Conservation (phyloP, 2,797 vertebrate genomes). For the Mus caroli region DNA sequence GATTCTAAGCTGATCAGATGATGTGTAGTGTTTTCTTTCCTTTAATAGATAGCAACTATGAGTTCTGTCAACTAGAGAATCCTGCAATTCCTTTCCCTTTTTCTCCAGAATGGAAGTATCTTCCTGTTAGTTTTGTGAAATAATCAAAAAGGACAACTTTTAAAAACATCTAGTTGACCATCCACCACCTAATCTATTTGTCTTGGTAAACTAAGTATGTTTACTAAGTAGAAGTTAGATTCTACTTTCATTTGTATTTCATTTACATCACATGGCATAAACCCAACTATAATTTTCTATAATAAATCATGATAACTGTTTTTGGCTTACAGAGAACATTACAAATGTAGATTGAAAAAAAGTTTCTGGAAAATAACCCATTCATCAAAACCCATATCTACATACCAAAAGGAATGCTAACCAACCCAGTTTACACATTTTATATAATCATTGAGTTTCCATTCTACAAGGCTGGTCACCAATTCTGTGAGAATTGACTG, state of each 20-base stretch:
- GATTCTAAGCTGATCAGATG: background rate
- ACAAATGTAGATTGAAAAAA: slow-evolving; percentile 50
- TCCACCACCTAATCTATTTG: background rate
- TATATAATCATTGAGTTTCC: background rate
- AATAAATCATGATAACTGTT: slow-evolving; percentile 14
- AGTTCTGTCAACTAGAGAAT: background rate
- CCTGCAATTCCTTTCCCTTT: background rate
- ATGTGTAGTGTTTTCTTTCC: background rate
- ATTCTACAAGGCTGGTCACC: background rate
- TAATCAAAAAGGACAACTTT: background rate
- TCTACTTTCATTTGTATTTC: background rate
- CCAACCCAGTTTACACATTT: background rate
- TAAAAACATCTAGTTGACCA: background rate
- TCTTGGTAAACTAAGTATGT: slow-evolving; percentile 33
- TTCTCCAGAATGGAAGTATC: background rate
- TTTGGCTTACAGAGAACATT: slow-evolving; percentile 38
- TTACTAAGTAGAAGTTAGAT: background rate
- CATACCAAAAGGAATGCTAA: background rate
- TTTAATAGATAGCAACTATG: background rate
- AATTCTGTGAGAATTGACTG: slow-evolving; percentile 14
- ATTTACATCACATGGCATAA: slow-evolving; percentile 10
- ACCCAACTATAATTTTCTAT: slow-evolving; percentile 32
- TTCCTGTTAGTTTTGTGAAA: background rate
- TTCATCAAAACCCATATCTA: slow-evolving; percentile 15
- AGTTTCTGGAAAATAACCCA: slow-evolving; percentile 28